These are phyloP conservation scores for Herpailurus yagouaroundi DNA, from an alignment of 2,113 vertebrate species.

Conservation along the genomic window DNA sequence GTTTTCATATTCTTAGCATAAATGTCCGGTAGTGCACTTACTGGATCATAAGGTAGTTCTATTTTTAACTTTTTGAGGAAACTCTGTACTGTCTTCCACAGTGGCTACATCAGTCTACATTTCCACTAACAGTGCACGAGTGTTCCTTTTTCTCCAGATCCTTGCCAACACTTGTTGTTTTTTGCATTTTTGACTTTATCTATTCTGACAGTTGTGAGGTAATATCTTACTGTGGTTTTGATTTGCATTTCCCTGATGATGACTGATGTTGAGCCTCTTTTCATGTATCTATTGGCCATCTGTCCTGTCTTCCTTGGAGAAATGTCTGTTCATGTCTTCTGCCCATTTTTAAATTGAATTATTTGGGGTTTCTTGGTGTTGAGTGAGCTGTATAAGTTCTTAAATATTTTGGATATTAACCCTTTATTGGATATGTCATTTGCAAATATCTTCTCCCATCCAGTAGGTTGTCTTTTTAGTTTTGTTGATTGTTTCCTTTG, in stretches of 20 bases:
- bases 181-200: background rate
- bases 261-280: background rate
- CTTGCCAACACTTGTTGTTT: background rate
- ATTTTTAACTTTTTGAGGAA: background rate
- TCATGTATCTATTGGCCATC: background rate
- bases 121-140: background rate
- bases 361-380: background rate
- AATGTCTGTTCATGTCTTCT: background rate
- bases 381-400: background rate
- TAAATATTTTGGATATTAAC: background rate
- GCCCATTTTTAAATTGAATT: background rate
- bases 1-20: background rate
- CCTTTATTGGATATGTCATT: background rate
- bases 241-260: background rate
- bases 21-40: background rate
- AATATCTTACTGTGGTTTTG: background rate
- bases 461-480: background rate
- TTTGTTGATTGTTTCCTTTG: background rate
- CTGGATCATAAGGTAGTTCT: background rate
- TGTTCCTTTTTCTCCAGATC: background rate
- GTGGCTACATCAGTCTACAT: background rate
- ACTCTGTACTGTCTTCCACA: background rate
- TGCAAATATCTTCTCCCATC: background rate
- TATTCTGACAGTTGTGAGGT: background rate
- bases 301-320: background rate